phyloP scores from a whole-genome alignment of 2,797 vertebrate species.

The Mus spretus region DNA sequence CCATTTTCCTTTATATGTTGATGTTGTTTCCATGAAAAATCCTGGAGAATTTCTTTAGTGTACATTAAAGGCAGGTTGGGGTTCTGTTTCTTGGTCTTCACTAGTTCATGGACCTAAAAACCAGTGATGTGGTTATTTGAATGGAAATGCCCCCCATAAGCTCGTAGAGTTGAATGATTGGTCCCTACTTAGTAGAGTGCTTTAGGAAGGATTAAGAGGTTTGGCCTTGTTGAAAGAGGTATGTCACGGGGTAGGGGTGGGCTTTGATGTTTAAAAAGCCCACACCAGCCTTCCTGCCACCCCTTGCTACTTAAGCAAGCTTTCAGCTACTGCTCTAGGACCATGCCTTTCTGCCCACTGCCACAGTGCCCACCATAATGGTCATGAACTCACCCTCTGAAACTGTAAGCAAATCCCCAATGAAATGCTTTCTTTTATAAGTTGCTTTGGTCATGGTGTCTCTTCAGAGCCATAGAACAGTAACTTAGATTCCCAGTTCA shows the following conservation, averaged over 20 bases:
- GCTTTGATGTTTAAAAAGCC: neutral
- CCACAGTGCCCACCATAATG: neutral
- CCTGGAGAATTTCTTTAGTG: neutral
- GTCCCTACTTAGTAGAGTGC: neutral
- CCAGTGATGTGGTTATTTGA: neutral
- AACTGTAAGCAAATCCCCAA: neutral
- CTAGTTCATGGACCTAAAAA: neutral
- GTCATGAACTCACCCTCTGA: neutral
- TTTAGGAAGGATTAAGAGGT: neutral
- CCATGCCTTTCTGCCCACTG: neutral
- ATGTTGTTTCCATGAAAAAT: neutral
- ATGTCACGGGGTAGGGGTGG: neutral
- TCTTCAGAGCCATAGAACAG: neutral
- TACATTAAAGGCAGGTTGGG: neutral
- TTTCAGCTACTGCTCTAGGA: neutral
- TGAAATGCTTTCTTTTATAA: neutral
- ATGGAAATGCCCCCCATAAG: neutral
- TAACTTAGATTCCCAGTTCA: neutral
- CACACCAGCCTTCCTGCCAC: neutral
- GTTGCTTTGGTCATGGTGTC: neutral
- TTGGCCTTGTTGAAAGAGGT: neutral
- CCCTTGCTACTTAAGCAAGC: neutral
- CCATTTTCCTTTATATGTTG: neutral
- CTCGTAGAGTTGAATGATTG: neutral
- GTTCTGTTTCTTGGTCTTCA: neutral